Evolutionary conservation across 2,888 invertebrate genomes (phyloP).

Genomic region (Pseudanteris insignis): DNA sequence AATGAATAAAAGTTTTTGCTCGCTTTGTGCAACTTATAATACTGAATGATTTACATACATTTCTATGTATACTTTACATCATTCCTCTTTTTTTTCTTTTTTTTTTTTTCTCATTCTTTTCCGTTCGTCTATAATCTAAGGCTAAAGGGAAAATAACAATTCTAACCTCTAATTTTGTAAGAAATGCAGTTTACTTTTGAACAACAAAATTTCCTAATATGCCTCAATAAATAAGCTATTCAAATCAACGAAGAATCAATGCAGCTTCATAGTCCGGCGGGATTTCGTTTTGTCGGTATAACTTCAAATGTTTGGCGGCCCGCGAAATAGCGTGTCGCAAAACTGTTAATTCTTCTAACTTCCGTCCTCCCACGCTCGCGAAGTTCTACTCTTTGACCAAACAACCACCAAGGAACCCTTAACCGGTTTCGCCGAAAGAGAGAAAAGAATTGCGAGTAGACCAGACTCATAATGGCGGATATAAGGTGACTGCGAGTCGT

Average conservation of each 20-base stretch:
- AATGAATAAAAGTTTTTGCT: no score
- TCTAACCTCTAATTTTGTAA: no score
- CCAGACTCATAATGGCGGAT: conserved; percentile 43
- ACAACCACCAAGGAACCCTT: conserved; percentile 40
- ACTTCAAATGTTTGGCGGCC: conserved; percentile 18
- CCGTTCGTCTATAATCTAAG: no score
- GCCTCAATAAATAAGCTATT: conserved; percentile 4
- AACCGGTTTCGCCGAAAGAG: conserved; percentile 43
- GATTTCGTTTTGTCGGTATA: conserved; percentile 13
- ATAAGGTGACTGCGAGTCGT: conserved; percentile 47
- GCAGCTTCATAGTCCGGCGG: neutral
- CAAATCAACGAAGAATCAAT: neutral
- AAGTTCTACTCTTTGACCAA: conserved; percentile 32
- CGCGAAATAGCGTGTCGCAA: conserved; percentile 47
- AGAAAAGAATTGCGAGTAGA: conserved; percentile 44
- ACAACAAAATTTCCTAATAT: no score
- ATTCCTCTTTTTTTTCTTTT: no score
- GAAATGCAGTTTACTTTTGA: no score
- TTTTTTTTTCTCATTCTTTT: no score
- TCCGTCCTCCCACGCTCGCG: conserved; percentile 39
- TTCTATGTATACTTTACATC: no score
- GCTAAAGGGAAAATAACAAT: no score
- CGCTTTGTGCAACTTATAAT: no score
- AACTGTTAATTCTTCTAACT: conserved; percentile 47
- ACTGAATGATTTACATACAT: no score